Conservation (phyloP, 2,888 invertebrate species). For the Pheosia tremula region DNA sequence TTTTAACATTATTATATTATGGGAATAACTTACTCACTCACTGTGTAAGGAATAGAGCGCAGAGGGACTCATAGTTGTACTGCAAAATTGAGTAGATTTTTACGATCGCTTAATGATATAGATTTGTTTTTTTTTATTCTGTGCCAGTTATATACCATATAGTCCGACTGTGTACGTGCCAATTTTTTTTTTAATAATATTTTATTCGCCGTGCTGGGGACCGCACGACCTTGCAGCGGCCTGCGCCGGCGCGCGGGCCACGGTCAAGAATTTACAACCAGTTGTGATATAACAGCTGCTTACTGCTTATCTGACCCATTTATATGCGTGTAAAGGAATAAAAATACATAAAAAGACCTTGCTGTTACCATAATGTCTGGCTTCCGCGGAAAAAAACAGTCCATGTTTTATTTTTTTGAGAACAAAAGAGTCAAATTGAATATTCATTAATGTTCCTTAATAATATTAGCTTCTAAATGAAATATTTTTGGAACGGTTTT, state of each 20-base stretch:
- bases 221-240: conserved; percentile 27
- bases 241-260: conserved; percentile 28
- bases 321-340: background rate
- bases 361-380: background rate
- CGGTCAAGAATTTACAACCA: conserved; percentile 37
- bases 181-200: background rate
- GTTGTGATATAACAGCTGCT: conserved; percentile 11
- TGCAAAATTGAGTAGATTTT: too few species aligned
- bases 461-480: too few species aligned
- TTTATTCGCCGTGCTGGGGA: conserved; percentile 11
- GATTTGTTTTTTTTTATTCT: too few species aligned
- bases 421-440: background rate
- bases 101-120: too few species aligned
- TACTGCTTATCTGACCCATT: conserved; percentile 3
- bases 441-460: too few species aligned
- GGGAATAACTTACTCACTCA: too few species aligned
- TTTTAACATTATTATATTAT: background rate
- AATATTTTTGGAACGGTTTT: too few species aligned
- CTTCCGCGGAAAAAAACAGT: background rate
- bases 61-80: too few species aligned
- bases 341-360: conserved; percentile 8
- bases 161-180: too few species aligned
- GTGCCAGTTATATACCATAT: too few species aligned
- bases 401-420: background rate
- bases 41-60: too few species aligned